Evolutionary conservation across 2,113 vertebrate genomes (phyloP).

Genomic region (Mionectes macconnelli): DNA sequence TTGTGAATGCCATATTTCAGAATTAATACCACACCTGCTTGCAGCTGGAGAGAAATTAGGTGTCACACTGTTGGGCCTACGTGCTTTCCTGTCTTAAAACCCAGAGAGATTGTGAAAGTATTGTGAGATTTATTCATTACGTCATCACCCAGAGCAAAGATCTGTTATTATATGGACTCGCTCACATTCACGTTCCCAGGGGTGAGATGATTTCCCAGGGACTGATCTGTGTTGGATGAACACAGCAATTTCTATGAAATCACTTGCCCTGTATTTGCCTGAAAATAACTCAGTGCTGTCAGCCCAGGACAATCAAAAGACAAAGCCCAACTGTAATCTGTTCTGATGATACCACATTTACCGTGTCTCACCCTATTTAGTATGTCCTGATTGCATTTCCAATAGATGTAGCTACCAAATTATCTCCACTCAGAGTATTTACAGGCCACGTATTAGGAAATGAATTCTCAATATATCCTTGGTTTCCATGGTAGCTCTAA

Average conservation of each 20-base stretch:
- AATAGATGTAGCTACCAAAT: slow-evolving; percentile 43
- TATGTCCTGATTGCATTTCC: slow-evolving; percentile 33
- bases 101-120: background rate
- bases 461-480: slow-evolving; percentile 40
- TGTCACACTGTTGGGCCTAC: background rate
- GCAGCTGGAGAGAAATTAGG: slow-evolving; percentile 26
- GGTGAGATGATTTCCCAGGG: background rate
- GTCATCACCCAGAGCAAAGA: background rate
- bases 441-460: slow-evolving; percentile 25
- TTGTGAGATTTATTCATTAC: background rate
- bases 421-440: slow-evolving; percentile 52
- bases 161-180: background rate
- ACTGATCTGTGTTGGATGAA: background rate
- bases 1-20: background rate
- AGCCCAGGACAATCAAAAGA: slow-evolving; percentile 14
- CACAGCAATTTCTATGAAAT: slow-evolving; percentile 12
- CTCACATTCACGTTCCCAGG: background rate
- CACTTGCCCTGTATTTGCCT: background rate
- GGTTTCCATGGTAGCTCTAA: slow-evolving; percentile 49
- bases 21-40: slow-evolving; percentile 11
- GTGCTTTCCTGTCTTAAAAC: background rate
- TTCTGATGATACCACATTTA: slow-evolving; percentile 35
- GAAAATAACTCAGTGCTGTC: slow-evolving; percentile 1
- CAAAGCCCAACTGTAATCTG: background rate
- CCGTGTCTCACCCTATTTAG: slow-evolving; percentile 11